Evolutionary conservation across 2,113 vertebrate genomes (phyloP).

Genomic region (Thalassoma bifasciatum): DNA sequence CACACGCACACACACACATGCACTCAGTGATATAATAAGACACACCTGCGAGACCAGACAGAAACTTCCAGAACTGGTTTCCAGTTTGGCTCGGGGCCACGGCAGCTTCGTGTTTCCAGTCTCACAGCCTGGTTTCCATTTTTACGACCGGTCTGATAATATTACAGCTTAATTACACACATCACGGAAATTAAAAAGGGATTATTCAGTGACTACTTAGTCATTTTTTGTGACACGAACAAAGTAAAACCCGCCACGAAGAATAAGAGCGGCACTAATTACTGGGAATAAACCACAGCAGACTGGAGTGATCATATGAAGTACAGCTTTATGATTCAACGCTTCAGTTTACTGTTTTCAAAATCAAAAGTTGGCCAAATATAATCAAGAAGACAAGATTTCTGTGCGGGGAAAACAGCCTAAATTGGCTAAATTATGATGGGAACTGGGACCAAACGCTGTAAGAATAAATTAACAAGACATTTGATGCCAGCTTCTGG

Average conservation of each 20-base stretch:
- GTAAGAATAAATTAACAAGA: neutral
- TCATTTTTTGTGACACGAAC: neutral
- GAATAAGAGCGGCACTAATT: neutral
- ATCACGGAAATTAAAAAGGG: neutral
- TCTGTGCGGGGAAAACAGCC: neutral
- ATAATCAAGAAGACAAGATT: neutral
- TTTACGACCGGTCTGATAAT: conserved; percentile 24
- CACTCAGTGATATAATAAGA: neutral
- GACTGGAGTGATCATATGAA: neutral
- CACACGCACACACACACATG: conserved; percentile 16
- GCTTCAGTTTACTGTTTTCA: neutral
- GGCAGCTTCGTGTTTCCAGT: neutral
- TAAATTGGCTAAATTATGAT: neutral
- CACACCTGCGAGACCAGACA: neutral
- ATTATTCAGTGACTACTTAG: conserved; percentile 11
- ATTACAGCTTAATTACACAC: conserved; percentile 2
- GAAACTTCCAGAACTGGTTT: conserved; percentile 36
- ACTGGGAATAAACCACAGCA: neutral
- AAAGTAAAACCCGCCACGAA: neutral
- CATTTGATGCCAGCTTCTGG: neutral
- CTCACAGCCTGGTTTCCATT: neutral
- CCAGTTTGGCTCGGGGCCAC: conserved; percentile 20
- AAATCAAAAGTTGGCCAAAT: neutral
- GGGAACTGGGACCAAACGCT: neutral
- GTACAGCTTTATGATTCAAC: neutral